Evolutionary conservation across 2,888 invertebrate genomes (phyloP), one percentile per base, ranked within the genome.

Genomic region (Sminthurides aquaticus): DNA sequence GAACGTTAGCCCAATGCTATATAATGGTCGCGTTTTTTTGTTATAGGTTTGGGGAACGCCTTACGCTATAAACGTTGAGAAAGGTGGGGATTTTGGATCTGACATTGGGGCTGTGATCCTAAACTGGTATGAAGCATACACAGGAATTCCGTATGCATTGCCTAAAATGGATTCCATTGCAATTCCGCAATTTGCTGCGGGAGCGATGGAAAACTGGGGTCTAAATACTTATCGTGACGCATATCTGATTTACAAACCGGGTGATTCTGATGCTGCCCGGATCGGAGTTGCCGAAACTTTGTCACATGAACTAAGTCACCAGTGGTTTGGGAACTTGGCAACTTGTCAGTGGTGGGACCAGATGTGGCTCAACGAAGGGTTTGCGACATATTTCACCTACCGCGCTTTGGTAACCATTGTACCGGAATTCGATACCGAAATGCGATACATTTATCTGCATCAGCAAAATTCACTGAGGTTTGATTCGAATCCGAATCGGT

Each of bases 341-440:
- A 63, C 63, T 2, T 57, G 57, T 20, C 24, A 49, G 34, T 63
- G 63, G 63, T 63, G 63, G 63, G 57, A 63, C 49, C 57, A 57
- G 25, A 63, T 56, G 25, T 63, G 63, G 63, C 56, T 63, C 24
- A 63, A 63, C 43, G 63, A 63, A 27, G 63, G 63, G 15, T 29
- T 63, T 1, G 57, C 63, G 25, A 63, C 63, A 8, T 63, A 43
- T 28, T 63, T 63, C 24, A 63, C 57, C 22, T 63, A 57, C 49
- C 26, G 48, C 24, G 63, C 70, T 3, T 63, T 72, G 2, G 24
- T 68, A 26, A 49, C 57, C 49, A 68, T 69, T 0, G 64, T 68
- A 25, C 70, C 72, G 8, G 70, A 72, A 57, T 67, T 72, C 28
- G 49, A 52, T 25, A 68, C 70, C 3, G 69, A 69, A 68, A 67